These are phyloP conservation scores for Scytalopus superciliaris DNA, from an alignment of 2,113 vertebrate species.

Conservation along the genomic window DNA sequence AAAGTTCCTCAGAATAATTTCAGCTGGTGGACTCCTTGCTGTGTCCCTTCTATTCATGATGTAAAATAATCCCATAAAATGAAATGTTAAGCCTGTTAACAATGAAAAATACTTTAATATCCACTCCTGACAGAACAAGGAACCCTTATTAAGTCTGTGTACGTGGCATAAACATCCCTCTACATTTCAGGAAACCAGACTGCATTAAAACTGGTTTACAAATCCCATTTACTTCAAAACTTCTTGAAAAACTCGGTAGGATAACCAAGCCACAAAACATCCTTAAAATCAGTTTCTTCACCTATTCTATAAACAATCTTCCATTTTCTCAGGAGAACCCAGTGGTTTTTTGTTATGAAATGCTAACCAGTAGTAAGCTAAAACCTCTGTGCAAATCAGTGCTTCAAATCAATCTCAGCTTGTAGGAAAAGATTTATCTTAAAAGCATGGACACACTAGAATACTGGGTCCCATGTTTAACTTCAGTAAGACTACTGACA, in stretches of 20 bases:
- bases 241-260: neutral
- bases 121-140: neutral
- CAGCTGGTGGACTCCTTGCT: neutral
- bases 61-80: neutral
- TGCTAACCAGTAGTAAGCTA: neutral
- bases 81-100: neutral
- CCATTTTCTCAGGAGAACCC: neutral
- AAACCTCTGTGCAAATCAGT: neutral
- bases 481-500: neutral
- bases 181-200: neutral
- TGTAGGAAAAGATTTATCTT: neutral
- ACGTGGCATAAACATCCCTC: accelerated
- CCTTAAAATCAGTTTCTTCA: neutral
- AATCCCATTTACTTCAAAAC: neutral
- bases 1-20: neutral
- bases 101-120: neutral
- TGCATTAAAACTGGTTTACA: neutral
- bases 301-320: neutral
- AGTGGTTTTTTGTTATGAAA: neutral
- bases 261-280: neutral
- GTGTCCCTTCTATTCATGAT: neutral
- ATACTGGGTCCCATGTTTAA: neutral
- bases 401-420: neutral
- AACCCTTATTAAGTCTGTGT: neutral
- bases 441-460: neutral